phyloP scores from a whole-genome alignment of 2,888 invertebrate species.

The Antitype chi region DNA sequence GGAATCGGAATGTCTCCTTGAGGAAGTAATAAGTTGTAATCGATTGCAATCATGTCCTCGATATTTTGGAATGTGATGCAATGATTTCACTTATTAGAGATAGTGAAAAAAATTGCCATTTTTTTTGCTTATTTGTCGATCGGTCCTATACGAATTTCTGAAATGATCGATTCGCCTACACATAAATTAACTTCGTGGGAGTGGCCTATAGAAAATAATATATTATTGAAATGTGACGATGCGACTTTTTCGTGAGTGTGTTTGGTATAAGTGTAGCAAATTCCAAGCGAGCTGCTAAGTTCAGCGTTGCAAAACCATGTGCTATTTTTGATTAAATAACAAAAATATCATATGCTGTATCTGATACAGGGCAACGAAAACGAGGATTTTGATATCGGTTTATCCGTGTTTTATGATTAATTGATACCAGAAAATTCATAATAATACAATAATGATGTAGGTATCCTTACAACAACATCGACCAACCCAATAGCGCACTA shows the following conservation, averaged over 20 bases:
- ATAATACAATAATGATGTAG: not conserved
- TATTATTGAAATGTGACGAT: no score
- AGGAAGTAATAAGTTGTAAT: conserved; percentile 54
- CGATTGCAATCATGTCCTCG: conserved; percentile 20
- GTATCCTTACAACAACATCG: not conserved
- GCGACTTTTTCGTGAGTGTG: no score
- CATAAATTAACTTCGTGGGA: no score
- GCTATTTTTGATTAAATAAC: not conserved
- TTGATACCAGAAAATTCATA: conserved; percentile 15
- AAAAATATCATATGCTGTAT: not conserved
- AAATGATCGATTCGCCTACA: no score
- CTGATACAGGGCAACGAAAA: conserved; percentile 5
- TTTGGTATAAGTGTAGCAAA: not conserved
- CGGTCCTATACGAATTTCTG: no score
- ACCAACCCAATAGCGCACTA: not conserved
- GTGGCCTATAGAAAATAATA: no score
- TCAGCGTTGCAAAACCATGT: not conserved
- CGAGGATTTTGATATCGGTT: conserved; percentile 12
- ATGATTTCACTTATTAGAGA: not conserved
- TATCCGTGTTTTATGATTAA: conserved; percentile 31
- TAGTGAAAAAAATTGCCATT: not conserved
- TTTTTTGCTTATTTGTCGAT: no score
- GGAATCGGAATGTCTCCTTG: conserved; percentile 56
- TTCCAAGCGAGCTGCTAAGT: not conserved
- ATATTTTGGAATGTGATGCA: conserved; percentile 18